These are phyloP conservation scores for Pavo muticus DNA, from an alignment of 2,113 vertebrate species.

Conservation along the genomic window DNA sequence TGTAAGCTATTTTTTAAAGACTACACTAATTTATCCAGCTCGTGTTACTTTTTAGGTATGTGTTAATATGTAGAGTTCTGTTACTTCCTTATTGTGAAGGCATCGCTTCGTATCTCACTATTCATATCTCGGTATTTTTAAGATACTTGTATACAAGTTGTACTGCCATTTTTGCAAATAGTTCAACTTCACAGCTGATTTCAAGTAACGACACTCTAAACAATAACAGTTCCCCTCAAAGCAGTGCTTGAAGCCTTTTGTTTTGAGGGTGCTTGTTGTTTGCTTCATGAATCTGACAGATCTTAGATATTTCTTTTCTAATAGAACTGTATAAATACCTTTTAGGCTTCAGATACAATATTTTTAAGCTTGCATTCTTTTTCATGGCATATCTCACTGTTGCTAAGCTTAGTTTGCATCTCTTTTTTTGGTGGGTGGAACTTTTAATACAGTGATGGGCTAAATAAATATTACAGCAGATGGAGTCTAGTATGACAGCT, in stretches of 20 bases:
- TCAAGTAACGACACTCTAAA: not conserved
- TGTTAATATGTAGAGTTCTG: not conserved
- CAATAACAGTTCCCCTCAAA: not conserved
- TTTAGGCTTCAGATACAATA: conserved; percentile 3
- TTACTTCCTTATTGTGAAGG: not conserved
- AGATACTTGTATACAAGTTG: not conserved
- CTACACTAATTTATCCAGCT: not conserved
- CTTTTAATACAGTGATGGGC: conserved; percentile 62
- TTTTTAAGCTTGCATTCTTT: conserved; percentile 26
- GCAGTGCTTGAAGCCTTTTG: conserved; percentile 32
- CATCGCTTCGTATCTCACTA: not conserved
- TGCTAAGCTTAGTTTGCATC: conserved; percentile 81
- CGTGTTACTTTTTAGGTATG: not conserved
- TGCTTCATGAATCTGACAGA: conserved; percentile 18
- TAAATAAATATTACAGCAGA: conserved; percentile 63
- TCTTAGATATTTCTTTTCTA: conserved; percentile 5
- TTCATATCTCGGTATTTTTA: not conserved
- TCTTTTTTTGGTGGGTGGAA: conserved; percentile 70
- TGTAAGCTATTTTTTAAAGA: not conserved
- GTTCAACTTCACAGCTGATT: not conserved
- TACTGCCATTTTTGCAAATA: not conserved
- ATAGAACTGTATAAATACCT: not conserved
- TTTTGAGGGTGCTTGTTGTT: not conserved
- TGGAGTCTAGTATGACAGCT: conserved; percentile 81
- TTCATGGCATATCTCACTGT: conserved; percentile 78